Evolutionary conservation across 2,113 vertebrate genomes (phyloP).

Genomic region (Rhineura floridana): DNA sequence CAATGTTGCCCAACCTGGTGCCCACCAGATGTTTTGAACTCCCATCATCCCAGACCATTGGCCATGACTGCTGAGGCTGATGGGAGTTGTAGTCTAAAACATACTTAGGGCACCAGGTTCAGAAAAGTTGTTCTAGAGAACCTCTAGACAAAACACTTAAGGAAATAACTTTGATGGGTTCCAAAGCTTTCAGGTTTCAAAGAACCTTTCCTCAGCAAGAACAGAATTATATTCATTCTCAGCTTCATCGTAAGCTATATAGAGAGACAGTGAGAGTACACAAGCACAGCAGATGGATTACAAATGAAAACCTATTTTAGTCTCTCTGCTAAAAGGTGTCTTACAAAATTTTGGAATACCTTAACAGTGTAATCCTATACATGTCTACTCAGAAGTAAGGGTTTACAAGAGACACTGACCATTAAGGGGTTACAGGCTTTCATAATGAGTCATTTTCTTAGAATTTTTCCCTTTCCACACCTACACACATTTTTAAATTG

Average conservation of each 20-base stretch:
- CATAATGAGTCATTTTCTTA: background rate
- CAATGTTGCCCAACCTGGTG: background rate
- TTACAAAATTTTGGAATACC: background rate
- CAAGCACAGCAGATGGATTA: background rate
- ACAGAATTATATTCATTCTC: background rate
- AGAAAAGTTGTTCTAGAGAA: too few relatives aligned
- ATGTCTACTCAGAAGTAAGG: background rate
- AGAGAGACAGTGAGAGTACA: background rate
- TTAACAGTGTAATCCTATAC: background rate
- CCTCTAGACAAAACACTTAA: too few relatives aligned
- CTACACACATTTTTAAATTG: background rate
- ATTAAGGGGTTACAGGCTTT: background rate
- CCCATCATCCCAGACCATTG: too few relatives aligned
- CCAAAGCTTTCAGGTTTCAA: background rate
- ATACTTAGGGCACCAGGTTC: too few relatives aligned
- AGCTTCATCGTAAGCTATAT: background rate
- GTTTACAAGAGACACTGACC: background rate
- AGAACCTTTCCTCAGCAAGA: background rate
- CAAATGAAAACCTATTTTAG: background rate
- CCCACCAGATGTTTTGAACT: too few relatives aligned
- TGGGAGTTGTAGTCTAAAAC: too few relatives aligned
- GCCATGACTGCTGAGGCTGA: too few relatives aligned
- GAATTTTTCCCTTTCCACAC: background rate
- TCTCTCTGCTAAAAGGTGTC: background rate
- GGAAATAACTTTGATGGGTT: too few relatives aligned